Conservation (phyloP, 2,888 invertebrate genomes). For the Plutella xylostella region DNA sequence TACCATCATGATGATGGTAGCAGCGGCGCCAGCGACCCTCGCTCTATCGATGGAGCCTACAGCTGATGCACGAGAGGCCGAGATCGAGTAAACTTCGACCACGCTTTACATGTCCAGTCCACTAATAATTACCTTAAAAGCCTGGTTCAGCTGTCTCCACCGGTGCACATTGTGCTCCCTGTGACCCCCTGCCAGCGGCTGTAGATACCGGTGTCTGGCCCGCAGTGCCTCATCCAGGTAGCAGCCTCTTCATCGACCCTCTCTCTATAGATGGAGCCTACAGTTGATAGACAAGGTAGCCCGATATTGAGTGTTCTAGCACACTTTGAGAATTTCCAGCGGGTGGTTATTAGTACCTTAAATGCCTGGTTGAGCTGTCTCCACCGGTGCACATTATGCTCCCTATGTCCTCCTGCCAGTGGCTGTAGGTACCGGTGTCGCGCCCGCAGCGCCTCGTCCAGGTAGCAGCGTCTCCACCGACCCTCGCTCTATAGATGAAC, state of each 20-base stretch:
- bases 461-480: conserved; percentile 74
- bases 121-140: conserved; percentile 63
- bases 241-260: conserved; percentile 75
- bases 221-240: conserved; percentile 73
- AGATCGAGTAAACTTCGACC: too few relatives aligned
- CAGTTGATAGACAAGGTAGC: too few relatives aligned
- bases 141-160: conserved; percentile 78
- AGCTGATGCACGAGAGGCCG: too few relatives aligned
- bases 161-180: conserved; percentile 74
- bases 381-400: conserved; percentile 77
- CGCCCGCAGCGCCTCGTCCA: conserved; percentile 71
- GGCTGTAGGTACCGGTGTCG: conserved; percentile 72
- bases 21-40: too few relatives aligned
- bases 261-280: too few relatives aligned
- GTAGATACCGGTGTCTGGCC: conserved; percentile 71
- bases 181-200: conserved; percentile 50
- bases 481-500: conserved; percentile 76
- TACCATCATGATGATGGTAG: too few relatives aligned
- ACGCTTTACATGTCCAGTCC: too few relatives aligned
- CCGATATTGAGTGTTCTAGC: too few relatives aligned
- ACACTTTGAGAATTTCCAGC: too few relatives aligned
- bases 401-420: conserved; percentile 50
- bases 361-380: conserved; percentile 77
- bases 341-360: conserved; percentile 44
- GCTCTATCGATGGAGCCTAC: too few relatives aligned